Evolutionary conservation across 2,888 invertebrate species (phyloP), one percentile per base, ranked within the genome.

Genomic region (Cetonia aurata): DNA sequence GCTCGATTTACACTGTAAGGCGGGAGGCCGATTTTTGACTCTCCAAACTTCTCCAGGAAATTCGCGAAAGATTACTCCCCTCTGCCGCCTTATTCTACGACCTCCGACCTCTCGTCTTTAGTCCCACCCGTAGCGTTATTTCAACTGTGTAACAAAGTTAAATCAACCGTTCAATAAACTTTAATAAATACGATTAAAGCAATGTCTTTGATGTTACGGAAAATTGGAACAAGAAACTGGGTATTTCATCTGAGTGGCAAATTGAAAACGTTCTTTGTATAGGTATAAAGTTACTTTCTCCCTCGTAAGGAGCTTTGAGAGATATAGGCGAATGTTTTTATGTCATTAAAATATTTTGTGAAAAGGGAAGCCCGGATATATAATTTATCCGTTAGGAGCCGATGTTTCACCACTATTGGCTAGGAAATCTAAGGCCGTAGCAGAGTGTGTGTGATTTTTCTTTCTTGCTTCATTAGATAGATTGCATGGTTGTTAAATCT

Each of bases 151-250:
- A 60, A 60, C 33, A 60, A 60, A 60, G 48, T 60, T 60, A 60
- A 60, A 60, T 60, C 60, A 60, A 46, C 60, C 60, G 46, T 60
- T 60, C 60, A 31, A 46, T 60, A 60, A 60, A 60, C 60, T 60
- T 60, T 60, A 60, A 60, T 60, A 60, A 60, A 60, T 60, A 12
- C 46, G 60, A 60, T 60, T 60, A 60, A 60, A 31, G 25, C 46
- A 44, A 60, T 31, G 60, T 60, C 60, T 60, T 60, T 60, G 60
- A 60, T 46, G 60, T 60, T 60, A n/a, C 19, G 10, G 60, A 60
- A 60, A 60, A 46, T 31, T 46, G 46, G 33, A 59, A 59, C 41
- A 41, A 59, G 25, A 17, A 42, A 46, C 25, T 3, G 25, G 25
- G 31, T 46, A 60, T 46, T 60, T 48, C 13, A 31, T 46, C 33